A percentile compares a stretch with the other conserved stretches of the same genome.
Conservation (phyloP, 2,888 invertebrate genomes). For the Nesidiocoris tenuis region DNA sequence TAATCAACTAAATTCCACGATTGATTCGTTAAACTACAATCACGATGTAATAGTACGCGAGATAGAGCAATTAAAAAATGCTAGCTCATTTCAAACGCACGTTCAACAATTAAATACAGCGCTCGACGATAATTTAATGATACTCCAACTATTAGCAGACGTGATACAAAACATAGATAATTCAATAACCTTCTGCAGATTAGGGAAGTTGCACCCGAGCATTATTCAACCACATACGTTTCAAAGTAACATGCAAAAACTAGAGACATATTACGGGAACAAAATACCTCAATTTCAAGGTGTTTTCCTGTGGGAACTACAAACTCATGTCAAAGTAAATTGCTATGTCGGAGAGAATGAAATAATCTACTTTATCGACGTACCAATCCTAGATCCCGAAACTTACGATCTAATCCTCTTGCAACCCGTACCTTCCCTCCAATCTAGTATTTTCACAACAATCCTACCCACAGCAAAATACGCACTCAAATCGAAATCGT, state of each 20-base stretch:
- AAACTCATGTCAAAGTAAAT: too few species aligned
- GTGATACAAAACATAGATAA: conserved; percentile 7
- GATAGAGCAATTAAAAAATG: neutral
- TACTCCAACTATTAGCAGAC: neutral
- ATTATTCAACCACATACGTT: too few species aligned
- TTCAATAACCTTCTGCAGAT: neutral
- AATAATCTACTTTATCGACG: conserved; percentile 6
- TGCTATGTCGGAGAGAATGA: conserved; percentile 4
- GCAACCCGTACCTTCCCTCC: neutral
- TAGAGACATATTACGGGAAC: neutral
- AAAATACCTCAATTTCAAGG: conserved; percentile 11
- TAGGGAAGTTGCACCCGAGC: too few species aligned
- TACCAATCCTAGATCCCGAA: neutral
- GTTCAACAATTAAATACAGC: conserved; percentile 2
- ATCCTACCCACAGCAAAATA: conserved; percentile 4
- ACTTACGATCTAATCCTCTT: neutral
- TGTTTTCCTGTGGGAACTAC: too few species aligned
- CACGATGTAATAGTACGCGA: neutral
- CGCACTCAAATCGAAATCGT: conserved; percentile 2
- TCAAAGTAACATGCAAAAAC: too few species aligned
- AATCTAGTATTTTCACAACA: neutral
- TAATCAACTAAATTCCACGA: too few species aligned
- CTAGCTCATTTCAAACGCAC: conserved; percentile 2
- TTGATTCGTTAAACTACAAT: too few species aligned
- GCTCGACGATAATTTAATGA: neutral